Evolutionary conservation across 2,888 invertebrate genomes (phyloP).

Genomic region (Linnaemya tessellans): DNA sequence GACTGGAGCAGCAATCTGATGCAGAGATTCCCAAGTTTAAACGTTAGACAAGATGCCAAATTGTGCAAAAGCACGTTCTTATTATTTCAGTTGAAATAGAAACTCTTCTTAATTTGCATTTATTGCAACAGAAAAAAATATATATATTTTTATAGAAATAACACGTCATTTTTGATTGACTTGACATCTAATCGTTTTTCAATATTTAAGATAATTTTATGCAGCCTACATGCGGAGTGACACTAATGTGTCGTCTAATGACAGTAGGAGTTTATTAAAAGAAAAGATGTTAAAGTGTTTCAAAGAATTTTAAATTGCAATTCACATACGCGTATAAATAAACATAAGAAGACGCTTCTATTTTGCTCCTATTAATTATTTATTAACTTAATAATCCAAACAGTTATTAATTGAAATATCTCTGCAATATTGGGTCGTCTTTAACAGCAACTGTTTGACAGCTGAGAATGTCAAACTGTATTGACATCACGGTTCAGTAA

Average conservation of each 20-base stretch:
- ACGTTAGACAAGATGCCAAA: background rate
- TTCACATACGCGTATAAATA: background rate
- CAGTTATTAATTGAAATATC: too few relatives aligned
- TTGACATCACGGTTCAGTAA: too few relatives aligned
- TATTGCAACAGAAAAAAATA: background rate
- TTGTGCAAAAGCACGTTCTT: background rate
- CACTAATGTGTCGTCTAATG: constrained; percentile 46
- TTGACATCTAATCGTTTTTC: constrained; percentile 32
- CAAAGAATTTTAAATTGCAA: background rate
- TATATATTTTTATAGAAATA: background rate
- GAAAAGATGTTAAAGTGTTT: background rate
- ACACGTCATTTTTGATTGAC: constrained; percentile 32
- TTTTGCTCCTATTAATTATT: too few relatives aligned
- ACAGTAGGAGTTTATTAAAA: constrained; percentile 40
- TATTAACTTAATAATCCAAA: too few relatives aligned
- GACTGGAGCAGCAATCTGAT: constrained; percentile 10
- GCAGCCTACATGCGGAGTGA: constrained; percentile 42
- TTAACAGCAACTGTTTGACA: too few relatives aligned
- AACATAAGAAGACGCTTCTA: background rate
- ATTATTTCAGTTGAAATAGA: background rate
- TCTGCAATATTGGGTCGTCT: too few relatives aligned
- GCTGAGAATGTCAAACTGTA: too few relatives aligned
- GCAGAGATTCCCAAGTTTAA: constrained; percentile 27
- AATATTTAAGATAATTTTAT: constrained; percentile 25
- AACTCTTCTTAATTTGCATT: background rate